Evolutionary conservation across 2,797 vertebrate genomes (phyloP), one percentile per base, ranked within the genome.

Genomic region (Oceanodroma leucorhoa): DNA sequence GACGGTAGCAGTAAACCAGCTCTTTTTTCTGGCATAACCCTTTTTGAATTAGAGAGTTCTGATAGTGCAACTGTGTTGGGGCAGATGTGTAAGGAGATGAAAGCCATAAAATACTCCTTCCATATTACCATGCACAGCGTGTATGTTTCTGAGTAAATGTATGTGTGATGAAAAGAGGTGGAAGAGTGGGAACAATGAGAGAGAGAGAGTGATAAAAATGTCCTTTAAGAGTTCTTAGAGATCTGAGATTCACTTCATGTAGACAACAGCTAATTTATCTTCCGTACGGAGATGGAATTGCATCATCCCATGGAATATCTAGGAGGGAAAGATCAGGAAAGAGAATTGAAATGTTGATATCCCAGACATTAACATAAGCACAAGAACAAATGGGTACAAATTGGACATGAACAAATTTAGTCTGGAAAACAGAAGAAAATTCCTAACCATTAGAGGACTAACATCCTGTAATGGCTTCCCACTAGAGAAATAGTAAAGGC

Each of bases 161-260:
- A 29, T 10, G 4, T 17, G 9, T 80, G 23, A 80, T n/a, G 16
- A 79, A 65, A 89, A 91, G 40, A 64, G 30, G 15, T 24, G 14
- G 20, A 55, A 71, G 32, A 22, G 29, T 29, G 14, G 23, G 21
- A 94, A 54, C 29, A 73, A 41, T 38, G 50, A 67, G 4, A 50
- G 4, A 36, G 36, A 36, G 36, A n/a, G 3, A 69, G 11, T 0
- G 9, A 21, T 50, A 50, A 62, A 71, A 82, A 14, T 86, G 6
- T 58, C 8, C 11, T 65, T 29, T 50, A 51, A 12, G 24, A 18
- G 8, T 50, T 82, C 75, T 72, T 40, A 45, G 66, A 87, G 61
- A 79, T 87, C 83, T 93, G 83, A 77, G 64, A 83, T 91, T 96
- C 51, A 87, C 77, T 95, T 96, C 46, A 70, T 61, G 77, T 26